Percentiles rank a stretch among this genome's conserved stretches.
Evolutionary conservation across 2,888 invertebrate species (phyloP).

Genomic region (Hydrotaea cyrtoneurina): DNA sequence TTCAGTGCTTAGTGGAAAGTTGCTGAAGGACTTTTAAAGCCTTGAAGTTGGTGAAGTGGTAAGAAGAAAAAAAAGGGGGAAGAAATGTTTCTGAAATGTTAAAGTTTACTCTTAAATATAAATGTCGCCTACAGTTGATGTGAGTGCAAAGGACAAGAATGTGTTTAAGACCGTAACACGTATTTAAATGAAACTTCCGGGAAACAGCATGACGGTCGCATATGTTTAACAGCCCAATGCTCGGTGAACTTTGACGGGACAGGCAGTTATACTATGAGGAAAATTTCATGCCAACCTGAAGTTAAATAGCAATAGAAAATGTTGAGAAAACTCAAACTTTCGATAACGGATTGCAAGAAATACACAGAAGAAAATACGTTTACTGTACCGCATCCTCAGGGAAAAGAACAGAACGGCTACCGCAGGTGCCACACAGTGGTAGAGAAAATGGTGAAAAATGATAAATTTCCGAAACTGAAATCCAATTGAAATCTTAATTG

Average conservation of each 20-base stretch:
- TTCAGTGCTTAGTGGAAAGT: neutral
- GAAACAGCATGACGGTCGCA: neutral
- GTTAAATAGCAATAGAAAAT: too few relatives aligned
- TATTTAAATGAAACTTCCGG: neutral
- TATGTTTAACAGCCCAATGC: neutral
- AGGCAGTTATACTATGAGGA: neutral
- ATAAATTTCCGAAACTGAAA: too few relatives aligned
- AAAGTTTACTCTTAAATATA: neutral
- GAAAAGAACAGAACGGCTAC: too few relatives aligned
- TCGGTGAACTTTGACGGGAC: neutral
- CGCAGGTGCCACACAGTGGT: too few relatives aligned
- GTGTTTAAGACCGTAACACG: neutral
- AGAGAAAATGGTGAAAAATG: too few relatives aligned
- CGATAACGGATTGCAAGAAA: too few relatives aligned
- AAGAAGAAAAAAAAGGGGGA: neutral
- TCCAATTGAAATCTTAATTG: too few relatives aligned
- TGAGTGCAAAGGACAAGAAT: too few relatives aligned
- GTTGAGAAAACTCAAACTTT: too few relatives aligned
- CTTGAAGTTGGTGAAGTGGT: constrained; percentile 14
- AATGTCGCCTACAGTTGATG: neutral
- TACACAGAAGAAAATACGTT: too few relatives aligned
- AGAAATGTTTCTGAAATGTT: constrained; percentile 4
- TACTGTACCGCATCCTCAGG: too few relatives aligned
- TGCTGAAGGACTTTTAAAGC: constrained; percentile 7
- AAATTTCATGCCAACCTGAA: too few relatives aligned